Evolutionary conservation across 1,140 invertebrate species (phyloP).

Genomic region (Brachionus rubens): DNA sequence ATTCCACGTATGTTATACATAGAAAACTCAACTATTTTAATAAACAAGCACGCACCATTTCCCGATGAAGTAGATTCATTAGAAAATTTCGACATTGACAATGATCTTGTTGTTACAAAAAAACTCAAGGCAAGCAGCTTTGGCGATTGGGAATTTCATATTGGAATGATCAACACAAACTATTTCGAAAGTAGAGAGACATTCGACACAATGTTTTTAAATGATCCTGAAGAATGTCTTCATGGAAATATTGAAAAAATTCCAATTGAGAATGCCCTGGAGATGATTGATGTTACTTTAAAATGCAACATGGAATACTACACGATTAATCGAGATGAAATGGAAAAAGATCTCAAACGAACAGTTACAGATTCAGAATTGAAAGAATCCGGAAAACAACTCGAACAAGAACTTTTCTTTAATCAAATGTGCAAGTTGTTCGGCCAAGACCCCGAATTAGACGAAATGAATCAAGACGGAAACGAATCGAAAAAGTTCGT

Average conservation of each 20-base stretch:
- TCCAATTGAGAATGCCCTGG: neutral
- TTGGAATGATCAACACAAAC: neutral
- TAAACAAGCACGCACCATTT: neutral
- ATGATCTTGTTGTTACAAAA: neutral
- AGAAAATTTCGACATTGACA: neutral
- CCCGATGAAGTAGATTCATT: neutral
- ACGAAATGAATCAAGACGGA: too few relatives aligned
- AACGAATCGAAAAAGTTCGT: too few relatives aligned
- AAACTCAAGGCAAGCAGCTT: neutral
- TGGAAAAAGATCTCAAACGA: neutral
- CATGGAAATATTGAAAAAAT: neutral
- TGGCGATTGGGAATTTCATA: neutral
- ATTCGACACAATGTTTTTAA: neutral
- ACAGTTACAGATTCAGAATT: neutral
- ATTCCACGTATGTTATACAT: neutral
- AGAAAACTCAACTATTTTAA: neutral
- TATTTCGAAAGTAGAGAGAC: neutral
- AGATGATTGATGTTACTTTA: neutral
- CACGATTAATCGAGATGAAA: neutral
- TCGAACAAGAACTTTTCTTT: neutral
- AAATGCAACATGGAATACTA: neutral
- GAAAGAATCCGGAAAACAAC: neutral
- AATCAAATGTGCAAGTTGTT: neutral
- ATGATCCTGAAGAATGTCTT: neutral
- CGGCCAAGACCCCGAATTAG: too few relatives aligned